Evolutionary conservation across 2,113 vertebrate species (phyloP).

Genomic region (Octodon degus): DNA sequence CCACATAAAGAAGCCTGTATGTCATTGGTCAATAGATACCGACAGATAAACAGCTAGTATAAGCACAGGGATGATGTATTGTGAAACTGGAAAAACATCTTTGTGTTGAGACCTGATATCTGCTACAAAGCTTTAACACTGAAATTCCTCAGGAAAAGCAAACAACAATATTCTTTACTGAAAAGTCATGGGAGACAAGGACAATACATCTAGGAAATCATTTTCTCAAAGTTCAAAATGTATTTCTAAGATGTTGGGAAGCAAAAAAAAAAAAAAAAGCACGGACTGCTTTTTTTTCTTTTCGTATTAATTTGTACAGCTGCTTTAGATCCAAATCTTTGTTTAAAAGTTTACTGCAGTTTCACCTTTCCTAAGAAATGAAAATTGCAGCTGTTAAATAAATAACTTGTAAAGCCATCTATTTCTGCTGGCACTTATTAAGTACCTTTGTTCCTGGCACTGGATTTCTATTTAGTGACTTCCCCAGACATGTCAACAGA

Average conservation of each 20-base stretch:
- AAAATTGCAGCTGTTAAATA: conserved; percentile 62
- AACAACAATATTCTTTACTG: not conserved
- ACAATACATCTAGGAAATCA: not conserved
- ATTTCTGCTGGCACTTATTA: not conserved
- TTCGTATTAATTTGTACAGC: conserved; percentile 47
- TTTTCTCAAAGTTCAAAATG: not conserved
- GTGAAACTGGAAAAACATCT: not conserved
- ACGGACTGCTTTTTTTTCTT: not conserved
- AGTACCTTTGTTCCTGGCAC: not conserved
- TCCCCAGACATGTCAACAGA: not conserved
- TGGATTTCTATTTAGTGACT: conserved; percentile 43
- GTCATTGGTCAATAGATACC: not conserved
- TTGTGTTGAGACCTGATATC: not conserved
- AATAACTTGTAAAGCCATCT: conserved; percentile 59
- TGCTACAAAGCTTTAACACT: not conserved
- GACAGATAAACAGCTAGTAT: not conserved
- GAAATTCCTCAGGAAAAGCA: not conserved
- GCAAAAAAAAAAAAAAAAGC: not conserved
- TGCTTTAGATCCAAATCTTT: conserved; percentile 58
- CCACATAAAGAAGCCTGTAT: not conserved
- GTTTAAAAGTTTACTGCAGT: conserved; percentile 38
- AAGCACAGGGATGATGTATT: not conserved
- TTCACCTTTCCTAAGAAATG: conserved; percentile 64
- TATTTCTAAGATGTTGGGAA: not conserved
- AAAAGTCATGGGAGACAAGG: not conserved